Base-by-base conservation (phyloP, 2,113 vertebrate species). In the Microtus ochrogaster region DNA sequence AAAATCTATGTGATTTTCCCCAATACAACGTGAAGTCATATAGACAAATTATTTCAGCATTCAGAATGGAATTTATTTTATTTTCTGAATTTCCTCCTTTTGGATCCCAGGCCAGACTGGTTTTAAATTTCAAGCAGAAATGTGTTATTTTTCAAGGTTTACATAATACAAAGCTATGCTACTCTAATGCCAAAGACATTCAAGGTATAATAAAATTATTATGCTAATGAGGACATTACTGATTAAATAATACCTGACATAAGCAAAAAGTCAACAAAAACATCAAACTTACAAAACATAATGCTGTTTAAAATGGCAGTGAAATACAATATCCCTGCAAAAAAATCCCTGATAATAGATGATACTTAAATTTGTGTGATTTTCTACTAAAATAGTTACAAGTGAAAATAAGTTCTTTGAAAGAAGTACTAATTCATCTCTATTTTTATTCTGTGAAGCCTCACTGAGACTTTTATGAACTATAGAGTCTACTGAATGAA, bases 1-100 rank as follows among this genome's bases (percentile, higher is more conserved):
- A 36, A 92, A 95, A 65, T 76, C 41, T 92, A 52, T 44, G 7
- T 22, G 5, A 52, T 36, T 76, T 95, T 89, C 74, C 65, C 93
- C 61, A 65, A 11, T 91, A 79, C n/a, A 21, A 77, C 2, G 66
- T 85, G 30, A 86, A 66, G 70, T 94, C 52, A 89, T 58, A 16
- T 10, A 87, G 17, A 52, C 1, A 97, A 79, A 47, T 95, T 90
- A 88, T 79, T 94, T 81, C 79, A 24, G 87, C 91, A 86, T n/a
- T 44, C 13, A 79, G 36, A 95, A 58, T 47, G 21, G 73, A 24
- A 93, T 49, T 68, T 70, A 91, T 68, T 39, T 70, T 19, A 90
- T 86, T 95, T 28, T 92, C 72, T 95, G 22, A 93, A 94, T 74
- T 68, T 66, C 26, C 86, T 8, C 36, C 28, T 92, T 81, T 93